These are phyloP conservation scores for Nymphalis io DNA, from an alignment of 1,140 invertebrate genomes.

Conservation along the genomic window DNA sequence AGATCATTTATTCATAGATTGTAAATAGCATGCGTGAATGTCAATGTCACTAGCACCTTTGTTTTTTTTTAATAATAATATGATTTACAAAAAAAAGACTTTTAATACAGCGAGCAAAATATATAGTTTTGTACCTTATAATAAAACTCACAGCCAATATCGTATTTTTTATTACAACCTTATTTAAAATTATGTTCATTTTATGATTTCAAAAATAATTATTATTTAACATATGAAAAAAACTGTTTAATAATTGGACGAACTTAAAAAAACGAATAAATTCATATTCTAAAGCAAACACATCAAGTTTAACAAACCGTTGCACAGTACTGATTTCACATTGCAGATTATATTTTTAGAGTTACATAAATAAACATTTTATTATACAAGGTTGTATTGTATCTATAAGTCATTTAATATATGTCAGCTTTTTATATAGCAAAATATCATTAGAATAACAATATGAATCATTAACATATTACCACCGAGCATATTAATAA, in stretches of 20 bases:
- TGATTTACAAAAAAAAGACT: too few species aligned
- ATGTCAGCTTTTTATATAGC: not conserved
- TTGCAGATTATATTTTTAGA: conserved; percentile 17
- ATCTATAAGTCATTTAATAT: conserved; percentile 1
- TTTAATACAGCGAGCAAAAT: too few species aligned
- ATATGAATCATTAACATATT: too few species aligned
- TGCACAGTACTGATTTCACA: conserved; percentile 19
- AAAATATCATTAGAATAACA: too few species aligned
- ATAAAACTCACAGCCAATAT: too few species aligned
- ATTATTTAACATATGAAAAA: not conserved
- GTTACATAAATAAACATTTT: conserved; percentile 18
- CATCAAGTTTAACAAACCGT: conserved; percentile 18
- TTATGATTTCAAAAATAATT: not conserved
- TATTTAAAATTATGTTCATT: not conserved
- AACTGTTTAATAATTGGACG: not conserved
- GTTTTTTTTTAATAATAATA: too few species aligned
- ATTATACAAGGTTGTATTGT: not conserved
- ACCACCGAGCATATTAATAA: too few species aligned
- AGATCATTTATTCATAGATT: too few species aligned
- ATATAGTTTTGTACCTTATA: too few species aligned
- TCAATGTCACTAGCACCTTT: too few species aligned
- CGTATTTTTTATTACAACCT: too few species aligned
- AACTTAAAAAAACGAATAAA: conserved; percentile 1
- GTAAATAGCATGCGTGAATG: too few species aligned
- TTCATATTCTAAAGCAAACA: conserved; percentile 8